Conservation (phyloP, 2,888 invertebrate genomes). For the Aphrophora alni region DNA sequence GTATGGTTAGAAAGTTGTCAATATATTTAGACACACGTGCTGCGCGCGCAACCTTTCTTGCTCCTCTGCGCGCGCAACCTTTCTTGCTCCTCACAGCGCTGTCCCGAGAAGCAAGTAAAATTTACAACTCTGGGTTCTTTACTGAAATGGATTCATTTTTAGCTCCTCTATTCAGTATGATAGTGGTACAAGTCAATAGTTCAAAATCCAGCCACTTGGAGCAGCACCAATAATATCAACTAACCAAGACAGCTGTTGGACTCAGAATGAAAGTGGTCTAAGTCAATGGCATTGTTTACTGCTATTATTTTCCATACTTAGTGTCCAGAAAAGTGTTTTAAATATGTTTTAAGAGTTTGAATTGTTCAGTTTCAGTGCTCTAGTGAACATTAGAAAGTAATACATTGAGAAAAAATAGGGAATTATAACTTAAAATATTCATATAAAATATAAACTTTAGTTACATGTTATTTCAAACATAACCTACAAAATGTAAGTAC, state of each 20-base stretch:
- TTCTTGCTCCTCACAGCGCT: too few relatives aligned
- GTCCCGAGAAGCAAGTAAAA: too few relatives aligned
- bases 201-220: neutral
- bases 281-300: neutral
- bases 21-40: too few relatives aligned
- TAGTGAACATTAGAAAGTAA: conserved; percentile 7
- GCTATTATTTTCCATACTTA: neutral
- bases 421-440: neutral
- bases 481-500: neutral
- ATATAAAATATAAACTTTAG: conserved; percentile 4
- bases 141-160: neutral
- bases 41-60: too few relatives aligned
- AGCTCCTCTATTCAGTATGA: neutral
- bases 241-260: neutral
- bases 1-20: too few relatives aligned
- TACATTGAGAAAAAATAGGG: neutral
- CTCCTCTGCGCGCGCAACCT: too few relatives aligned
- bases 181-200: neutral
- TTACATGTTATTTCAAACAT: neutral
- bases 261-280: conserved; percentile 11
- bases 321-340: neutral
- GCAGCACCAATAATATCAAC: neutral
- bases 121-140: conserved; percentile 11
- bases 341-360: neutral
- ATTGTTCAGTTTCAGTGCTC: conserved; percentile 9